phyloP scores from a whole-genome alignment of 2,797 vertebrate genomes.

The Galagoides demidoff region DNA sequence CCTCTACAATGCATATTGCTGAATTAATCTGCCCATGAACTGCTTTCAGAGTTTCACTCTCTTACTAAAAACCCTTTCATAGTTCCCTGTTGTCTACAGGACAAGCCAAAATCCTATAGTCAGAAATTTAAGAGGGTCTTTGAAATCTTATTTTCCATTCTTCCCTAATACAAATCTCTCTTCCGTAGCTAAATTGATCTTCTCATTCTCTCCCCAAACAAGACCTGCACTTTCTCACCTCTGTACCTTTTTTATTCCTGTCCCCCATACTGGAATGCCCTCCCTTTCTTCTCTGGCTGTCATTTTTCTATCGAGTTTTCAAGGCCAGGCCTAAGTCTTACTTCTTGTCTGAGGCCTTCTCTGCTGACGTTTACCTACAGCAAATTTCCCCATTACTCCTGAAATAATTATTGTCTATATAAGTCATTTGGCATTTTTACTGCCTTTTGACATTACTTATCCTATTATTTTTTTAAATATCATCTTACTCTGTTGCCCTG shows the following conservation, averaged over 20 bases:
- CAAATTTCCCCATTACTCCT: constrained; percentile 18
- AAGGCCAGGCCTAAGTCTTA: neutral
- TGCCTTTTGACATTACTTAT: constrained; percentile 8
- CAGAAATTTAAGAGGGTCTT: constrained; percentile 49
- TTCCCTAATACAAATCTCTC: neutral
- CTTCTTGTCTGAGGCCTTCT: constrained; percentile 35
- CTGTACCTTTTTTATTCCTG: neutral
- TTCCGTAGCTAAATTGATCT: constrained; percentile 1
- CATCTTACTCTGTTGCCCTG: too few relatives aligned
- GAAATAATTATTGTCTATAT: neutral
- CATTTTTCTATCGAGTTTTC: constrained; percentile 6
- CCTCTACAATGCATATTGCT: neutral
- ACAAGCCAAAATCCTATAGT: constrained; percentile 51
- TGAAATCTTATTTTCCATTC: constrained; percentile 49
- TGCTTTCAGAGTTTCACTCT: constrained; percentile 22
- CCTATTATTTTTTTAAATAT: neutral
- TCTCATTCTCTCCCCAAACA: neutral
- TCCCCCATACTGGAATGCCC: neutral
- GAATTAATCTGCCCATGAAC: neutral
- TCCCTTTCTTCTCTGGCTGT: neutral
- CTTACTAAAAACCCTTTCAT: constrained; percentile 29
- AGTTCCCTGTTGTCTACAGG: neutral
- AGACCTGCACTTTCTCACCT: constrained; percentile 20
- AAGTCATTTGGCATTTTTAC: constrained; percentile 54
- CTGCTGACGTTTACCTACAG: neutral